Evolutionary conservation across 2,113 vertebrate genomes (phyloP).

Genomic region (Oenanthe melanoleuca): DNA sequence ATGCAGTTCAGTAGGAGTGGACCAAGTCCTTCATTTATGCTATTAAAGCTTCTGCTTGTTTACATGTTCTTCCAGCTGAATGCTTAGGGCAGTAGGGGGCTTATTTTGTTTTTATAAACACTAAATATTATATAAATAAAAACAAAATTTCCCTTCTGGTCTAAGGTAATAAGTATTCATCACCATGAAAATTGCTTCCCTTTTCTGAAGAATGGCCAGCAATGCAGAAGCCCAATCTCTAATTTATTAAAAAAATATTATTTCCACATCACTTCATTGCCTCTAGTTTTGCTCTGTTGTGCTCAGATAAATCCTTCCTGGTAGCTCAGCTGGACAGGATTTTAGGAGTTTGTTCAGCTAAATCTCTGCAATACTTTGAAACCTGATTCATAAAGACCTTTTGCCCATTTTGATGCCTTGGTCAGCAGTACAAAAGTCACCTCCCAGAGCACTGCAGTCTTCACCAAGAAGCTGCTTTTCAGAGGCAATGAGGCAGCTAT

Average conservation of each 20-base stretch:
- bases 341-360: not conserved
- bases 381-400: not conserved
- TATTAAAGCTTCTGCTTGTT: not conserved
- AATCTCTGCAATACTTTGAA: not conserved
- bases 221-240: not conserved
- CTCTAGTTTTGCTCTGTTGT: not conserved
- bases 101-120: not conserved
- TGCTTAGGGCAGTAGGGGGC: not conserved
- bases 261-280: constrained; percentile 16
- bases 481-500: not conserved
- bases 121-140: not conserved
- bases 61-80: not conserved
- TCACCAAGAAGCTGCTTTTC: not conserved
- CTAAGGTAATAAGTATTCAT: not conserved
- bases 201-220: constrained; percentile 21
- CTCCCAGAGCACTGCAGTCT: not conserved
- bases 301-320: constrained; percentile 13
- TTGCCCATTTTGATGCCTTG: not conserved
- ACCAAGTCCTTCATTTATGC: not conserved
- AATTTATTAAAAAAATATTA: constrained; percentile 17
- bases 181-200: not conserved
- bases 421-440: constrained; percentile 7
- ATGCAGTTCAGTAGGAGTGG: not conserved
- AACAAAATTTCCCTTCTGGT: not conserved
- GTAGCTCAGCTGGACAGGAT: not conserved